Percentiles rank a stretch among this genome's conserved stretches.
These are phyloP conservation scores for Philotrypesis tridentata DNA, from an alignment of 1,140 invertebrate genomes.

Conservation along the genomic window DNA sequence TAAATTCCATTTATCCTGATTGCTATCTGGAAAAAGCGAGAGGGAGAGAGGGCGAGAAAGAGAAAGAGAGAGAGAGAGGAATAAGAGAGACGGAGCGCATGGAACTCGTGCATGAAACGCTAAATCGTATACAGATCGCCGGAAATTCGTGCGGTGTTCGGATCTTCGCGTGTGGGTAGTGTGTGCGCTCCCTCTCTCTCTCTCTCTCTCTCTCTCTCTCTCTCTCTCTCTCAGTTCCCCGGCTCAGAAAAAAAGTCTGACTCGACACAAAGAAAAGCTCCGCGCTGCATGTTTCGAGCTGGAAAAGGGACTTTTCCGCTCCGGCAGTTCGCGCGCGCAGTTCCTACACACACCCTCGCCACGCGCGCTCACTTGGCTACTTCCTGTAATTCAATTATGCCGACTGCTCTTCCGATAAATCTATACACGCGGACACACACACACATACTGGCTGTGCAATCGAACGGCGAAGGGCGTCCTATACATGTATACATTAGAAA, in stretches of 20 bases:
- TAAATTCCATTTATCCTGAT: constrained; percentile 58
- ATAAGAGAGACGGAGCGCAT: background rate
- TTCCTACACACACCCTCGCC: too few species aligned
- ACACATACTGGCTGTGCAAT: too few species aligned
- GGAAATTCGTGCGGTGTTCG: background rate
- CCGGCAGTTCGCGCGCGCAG: too few species aligned
- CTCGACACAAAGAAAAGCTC: background rate
- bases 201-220: too few species aligned
- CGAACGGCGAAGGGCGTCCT: too few species aligned
- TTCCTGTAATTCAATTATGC: background rate
- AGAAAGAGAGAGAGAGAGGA: constrained; percentile 10
- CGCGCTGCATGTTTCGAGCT: background rate
- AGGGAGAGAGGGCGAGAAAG: background rate
- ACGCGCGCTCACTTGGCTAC: too few species aligned
- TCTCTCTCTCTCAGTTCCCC: too few species aligned
- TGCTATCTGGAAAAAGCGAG: constrained; percentile 46
- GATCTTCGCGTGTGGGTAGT: background rate
- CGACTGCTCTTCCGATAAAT: too few species aligned
- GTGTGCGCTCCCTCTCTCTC: too few species aligned
- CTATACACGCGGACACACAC: too few species aligned
- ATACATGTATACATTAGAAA: too few species aligned
- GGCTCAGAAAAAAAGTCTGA: background rate
- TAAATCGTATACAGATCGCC: background rate
- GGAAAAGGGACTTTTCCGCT: background rate
- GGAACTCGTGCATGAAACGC: background rate